These are phyloP conservation scores for Hucho hucho DNA, from an alignment of 2,113 vertebrate species.

Conservation along the genomic window DNA sequence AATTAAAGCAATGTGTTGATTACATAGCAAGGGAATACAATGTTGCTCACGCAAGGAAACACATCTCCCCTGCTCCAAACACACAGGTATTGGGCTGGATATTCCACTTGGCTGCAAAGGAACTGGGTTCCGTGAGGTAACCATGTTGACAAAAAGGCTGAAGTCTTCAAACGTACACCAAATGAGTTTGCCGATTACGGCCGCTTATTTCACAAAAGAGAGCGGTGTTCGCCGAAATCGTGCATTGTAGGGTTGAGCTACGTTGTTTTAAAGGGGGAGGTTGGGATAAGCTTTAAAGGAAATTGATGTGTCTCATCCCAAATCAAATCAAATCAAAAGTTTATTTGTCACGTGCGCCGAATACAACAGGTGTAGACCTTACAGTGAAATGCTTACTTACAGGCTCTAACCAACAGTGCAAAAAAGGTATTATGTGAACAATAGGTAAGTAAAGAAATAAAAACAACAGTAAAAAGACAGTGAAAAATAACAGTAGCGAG, in stretches of 20 bases:
- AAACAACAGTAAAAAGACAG: too few species aligned
- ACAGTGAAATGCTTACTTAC: too few species aligned
- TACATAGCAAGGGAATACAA: slow-evolving; percentile 48
- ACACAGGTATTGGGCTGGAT: slow-evolving; percentile 59
- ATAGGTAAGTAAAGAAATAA: too few species aligned
- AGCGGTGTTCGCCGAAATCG: not conserved
- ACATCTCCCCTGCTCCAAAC: slow-evolving; percentile 54
- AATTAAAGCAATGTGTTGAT: slow-evolving; percentile 56
- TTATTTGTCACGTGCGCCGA: too few species aligned
- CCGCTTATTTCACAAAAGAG: slow-evolving; percentile 25
- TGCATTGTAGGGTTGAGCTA: slow-evolving; percentile 8
- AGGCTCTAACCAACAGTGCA: too few species aligned
- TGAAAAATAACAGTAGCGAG: too few species aligned
- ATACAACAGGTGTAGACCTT: too few species aligned
- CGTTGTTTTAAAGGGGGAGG: slow-evolving; percentile 21
- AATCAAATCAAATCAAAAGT: too few species aligned
- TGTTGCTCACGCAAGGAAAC: slow-evolving; percentile 48
- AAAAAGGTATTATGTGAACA: too few species aligned
- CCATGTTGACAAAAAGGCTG: slow-evolving; percentile 25
- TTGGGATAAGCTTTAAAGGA: slow-evolving; percentile 10
- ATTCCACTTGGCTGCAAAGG: slow-evolving; percentile 43
- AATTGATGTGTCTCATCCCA: slow-evolving; percentile 6
- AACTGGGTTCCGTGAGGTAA: slow-evolving; percentile 27
- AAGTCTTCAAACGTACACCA: slow-evolving; percentile 42
- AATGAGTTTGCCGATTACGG: slow-evolving; percentile 26